Evolutionary conservation across 2,888 invertebrate genomes (phyloP).

Genomic region (Lochmaea capreae): DNA sequence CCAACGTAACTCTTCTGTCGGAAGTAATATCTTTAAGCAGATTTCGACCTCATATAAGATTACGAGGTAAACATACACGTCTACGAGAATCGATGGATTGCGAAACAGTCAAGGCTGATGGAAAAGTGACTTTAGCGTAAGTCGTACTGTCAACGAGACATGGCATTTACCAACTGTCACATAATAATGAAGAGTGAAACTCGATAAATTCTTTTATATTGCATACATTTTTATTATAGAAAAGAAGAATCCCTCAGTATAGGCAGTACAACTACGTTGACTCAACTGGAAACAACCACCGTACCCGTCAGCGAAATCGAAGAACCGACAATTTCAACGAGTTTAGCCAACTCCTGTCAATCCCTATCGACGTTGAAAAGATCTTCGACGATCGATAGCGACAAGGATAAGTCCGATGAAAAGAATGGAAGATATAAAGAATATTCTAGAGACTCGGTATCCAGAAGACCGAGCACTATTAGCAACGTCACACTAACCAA

Average conservation of each 20-base stretch:
- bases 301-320: slow-evolving; percentile 53
- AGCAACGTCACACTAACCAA: slow-evolving; percentile 73
- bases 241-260: slow-evolving; percentile 60
- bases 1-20: slow-evolving; percentile 81
- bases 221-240: slow-evolving; percentile 44
- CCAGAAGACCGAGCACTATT: slow-evolving; percentile 67
- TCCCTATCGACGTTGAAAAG: slow-evolving; percentile 38
- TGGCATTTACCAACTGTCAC: too few species aligned
- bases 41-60: slow-evolving; percentile 66
- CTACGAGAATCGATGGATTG: slow-evolving; percentile 72
- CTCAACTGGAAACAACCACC: slow-evolving; percentile 56
- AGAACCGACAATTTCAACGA: slow-evolving; percentile 53
- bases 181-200: too few species aligned
- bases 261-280: slow-evolving; percentile 62
- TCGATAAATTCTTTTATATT: not conserved
- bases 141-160: slow-evolving; percentile 30
- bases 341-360: slow-evolving; percentile 57
- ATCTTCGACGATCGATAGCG: slow-evolving; percentile 53
- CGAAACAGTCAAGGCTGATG: slow-evolving; percentile 58
- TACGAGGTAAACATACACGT: slow-evolving; percentile 68
- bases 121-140: slow-evolving; percentile 62
- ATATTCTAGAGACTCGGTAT: slow-evolving; percentile 29
- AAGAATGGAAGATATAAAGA: slow-evolving; percentile 49
- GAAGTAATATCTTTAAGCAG: slow-evolving; percentile 81
- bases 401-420: slow-evolving; percentile 59